Evolutionary conservation across 2,113 vertebrate genomes (phyloP).

Genomic region (Merops nubicus): DNA sequence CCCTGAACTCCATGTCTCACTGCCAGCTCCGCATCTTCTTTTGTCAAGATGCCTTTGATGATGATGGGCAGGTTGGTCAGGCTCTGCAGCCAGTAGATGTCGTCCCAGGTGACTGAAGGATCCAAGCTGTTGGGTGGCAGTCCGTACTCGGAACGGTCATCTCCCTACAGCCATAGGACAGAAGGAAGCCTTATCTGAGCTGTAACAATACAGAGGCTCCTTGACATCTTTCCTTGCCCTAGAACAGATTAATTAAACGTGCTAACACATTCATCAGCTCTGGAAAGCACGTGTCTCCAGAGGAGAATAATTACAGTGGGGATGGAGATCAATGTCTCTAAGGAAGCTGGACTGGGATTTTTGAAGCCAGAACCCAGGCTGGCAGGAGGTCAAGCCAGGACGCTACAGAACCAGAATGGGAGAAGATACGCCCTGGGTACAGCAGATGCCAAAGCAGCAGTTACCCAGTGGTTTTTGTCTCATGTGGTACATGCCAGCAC

Average conservation of each 20-base stretch:
- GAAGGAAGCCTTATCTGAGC: background rate
- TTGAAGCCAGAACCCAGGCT: background rate
- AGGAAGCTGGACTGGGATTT: background rate
- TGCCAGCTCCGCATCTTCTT: constrained; percentile 93
- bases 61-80: constrained; percentile 90
- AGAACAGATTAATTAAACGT: background rate
- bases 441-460: background rate
- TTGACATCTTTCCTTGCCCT: background rate
- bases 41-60: constrained; percentile 96
- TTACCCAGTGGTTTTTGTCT: background rate
- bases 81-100: constrained; percentile 87
- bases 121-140: constrained; percentile 82
- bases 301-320: background rate
- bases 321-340: background rate
- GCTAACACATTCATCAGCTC: background rate
- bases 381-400: background rate
- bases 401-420: background rate
- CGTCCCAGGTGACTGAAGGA: constrained; percentile 89
- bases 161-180: constrained; percentile 65
- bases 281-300: background rate
- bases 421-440: background rate
- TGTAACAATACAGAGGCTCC: background rate
- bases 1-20: constrained; percentile 88
- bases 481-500: background rate
- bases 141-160: constrained; percentile 62